Conservation (phyloP, 2,797 vertebrate genomes). For the Cercopithecus hamlyni region DNA sequence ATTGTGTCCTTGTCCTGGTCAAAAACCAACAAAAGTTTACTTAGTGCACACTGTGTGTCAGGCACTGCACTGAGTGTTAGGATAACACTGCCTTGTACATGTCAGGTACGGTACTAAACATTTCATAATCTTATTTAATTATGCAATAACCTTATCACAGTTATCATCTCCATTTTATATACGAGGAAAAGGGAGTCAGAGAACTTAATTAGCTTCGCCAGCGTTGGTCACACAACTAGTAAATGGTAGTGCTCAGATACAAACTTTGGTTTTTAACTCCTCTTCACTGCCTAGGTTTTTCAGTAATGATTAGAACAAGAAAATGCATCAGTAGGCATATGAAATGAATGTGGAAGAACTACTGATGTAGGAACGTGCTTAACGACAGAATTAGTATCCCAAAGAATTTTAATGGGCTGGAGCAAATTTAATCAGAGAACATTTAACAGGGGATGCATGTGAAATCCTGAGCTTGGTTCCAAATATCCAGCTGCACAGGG, state of each 20-base stretch:
- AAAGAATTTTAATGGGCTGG: constrained; percentile 50
- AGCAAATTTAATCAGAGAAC: constrained; percentile 59
- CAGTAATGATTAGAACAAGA: constrained; percentile 41
- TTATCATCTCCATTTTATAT: background rate
- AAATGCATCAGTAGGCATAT: constrained; percentile 39
- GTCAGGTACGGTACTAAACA: background rate
- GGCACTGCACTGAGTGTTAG: background rate
- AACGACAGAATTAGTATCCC: constrained; percentile 55
- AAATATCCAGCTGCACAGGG: constrained; percentile 42
- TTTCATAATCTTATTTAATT: background rate
- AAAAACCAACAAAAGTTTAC: background rate
- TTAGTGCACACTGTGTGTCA: background rate
- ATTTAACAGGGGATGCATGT: constrained; percentile 23
- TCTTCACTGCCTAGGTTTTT: background rate
- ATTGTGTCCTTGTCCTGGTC: background rate
- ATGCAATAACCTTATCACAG: background rate
- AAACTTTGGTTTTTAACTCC: background rate
- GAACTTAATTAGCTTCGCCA: background rate
- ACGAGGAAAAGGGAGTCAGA: background rate
- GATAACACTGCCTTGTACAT: background rate
- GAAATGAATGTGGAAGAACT: constrained; percentile 7
- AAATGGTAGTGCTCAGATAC: background rate
- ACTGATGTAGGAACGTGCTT: background rate
- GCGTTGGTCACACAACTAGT: background rate
- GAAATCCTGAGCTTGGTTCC: constrained; percentile 42